Conservation (phyloP, 2,113 vertebrate genomes). For the Macquaria australasica region DNA sequence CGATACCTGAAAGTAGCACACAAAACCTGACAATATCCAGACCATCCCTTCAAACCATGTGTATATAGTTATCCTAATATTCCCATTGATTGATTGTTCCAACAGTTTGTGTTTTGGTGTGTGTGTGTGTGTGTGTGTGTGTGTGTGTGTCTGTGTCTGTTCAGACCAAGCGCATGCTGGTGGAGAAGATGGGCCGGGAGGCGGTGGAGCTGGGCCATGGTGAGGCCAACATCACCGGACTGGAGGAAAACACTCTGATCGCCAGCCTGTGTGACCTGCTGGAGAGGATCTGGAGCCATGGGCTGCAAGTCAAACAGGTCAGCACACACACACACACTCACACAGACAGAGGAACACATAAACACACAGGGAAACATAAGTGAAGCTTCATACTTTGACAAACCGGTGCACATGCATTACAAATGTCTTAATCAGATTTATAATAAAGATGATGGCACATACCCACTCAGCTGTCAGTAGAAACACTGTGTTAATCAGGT, state of each 20-base stretch:
- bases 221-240: conserved; percentile 95
- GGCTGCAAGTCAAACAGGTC: conserved; percentile 95
- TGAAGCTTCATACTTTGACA: background rate
- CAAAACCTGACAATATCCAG: background rate
- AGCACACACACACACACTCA: conserved; percentile 17
- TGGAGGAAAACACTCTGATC: conserved; percentile 97
- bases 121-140: background rate
- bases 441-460: background rate
- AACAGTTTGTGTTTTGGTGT: background rate
- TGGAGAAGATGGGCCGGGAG: conserved; percentile 98
- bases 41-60: background rate
- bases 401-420: too few species aligned
- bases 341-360: background rate
- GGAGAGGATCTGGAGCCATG: conserved; percentile 98
- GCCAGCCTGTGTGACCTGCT: conserved; percentile 96
- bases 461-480: background rate
- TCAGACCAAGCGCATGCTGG: conserved; percentile 98
- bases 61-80: background rate
- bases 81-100: background rate
- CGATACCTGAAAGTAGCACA: background rate
- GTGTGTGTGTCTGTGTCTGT: conserved; percentile 2
- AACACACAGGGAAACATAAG: too few species aligned
- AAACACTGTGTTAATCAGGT: conserved; percentile 7
- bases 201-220: conserved; percentile 97
- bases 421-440: background rate